These are phyloP conservation scores for Elachura formosa DNA, from an alignment of 2,113 vertebrate species.

Conservation along the genomic window DNA sequence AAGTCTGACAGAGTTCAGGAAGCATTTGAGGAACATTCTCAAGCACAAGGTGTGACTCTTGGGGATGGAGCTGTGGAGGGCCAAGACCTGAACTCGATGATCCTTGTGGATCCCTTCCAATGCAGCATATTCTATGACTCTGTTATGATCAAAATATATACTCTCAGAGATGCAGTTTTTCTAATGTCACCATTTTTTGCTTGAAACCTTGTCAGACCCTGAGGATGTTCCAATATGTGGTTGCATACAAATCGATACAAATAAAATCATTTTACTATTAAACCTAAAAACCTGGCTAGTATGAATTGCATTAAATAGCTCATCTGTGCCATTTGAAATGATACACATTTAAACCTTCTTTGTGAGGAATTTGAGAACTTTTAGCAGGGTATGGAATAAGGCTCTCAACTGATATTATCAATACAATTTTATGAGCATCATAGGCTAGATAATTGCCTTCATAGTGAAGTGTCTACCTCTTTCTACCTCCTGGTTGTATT, in stretches of 20 bases:
- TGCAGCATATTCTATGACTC: neutral
- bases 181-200: neutral
- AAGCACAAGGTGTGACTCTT: neutral
- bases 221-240: neutral
- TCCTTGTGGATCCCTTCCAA: neutral
- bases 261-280: neutral
- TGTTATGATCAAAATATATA: neutral
- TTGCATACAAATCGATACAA: neutral
- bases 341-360: neutral
- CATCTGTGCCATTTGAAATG: neutral
- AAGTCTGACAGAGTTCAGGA: neutral
- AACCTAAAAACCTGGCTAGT: neutral
- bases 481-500: neutral
- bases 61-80: too few relatives aligned
- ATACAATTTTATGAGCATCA: neutral
- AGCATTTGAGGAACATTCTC: neutral
- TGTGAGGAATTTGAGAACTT: neutral
- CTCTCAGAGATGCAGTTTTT: neutral
- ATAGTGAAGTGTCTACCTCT: neutral
- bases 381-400: neutral
- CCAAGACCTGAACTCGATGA: accelerated
- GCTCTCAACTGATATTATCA: neutral
- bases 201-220: neutral
- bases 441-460: neutral
- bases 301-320: neutral